Conservation (phyloP, 1,140 invertebrate genomes). For the Carcinoscorpius rotundicauda region DNA sequence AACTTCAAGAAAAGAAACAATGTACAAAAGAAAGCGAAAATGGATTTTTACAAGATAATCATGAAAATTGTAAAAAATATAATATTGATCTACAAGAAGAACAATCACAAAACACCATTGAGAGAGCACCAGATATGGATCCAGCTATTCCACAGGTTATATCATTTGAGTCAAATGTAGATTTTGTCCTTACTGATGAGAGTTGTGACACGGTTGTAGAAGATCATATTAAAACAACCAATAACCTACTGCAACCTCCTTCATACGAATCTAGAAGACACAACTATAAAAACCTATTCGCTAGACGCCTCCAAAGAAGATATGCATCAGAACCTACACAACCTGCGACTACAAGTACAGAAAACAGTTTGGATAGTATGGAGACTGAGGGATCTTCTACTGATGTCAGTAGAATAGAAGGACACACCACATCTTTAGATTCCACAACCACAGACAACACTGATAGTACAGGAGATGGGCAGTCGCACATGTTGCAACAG, state of each 20-base stretch:
- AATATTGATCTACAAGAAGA: too few relatives aligned
- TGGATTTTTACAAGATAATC: background rate
- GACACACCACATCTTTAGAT: constrained; percentile 36
- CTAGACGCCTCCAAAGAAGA: constrained; percentile 25
- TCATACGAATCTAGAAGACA: constrained; percentile 22
- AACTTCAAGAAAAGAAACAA: background rate
- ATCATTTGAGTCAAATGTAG: constrained; percentile 28
- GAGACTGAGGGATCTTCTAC: constrained; percentile 34
- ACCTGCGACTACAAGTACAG: constrained; percentile 21
- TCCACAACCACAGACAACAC: constrained; percentile 32
- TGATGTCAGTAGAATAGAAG: constrained; percentile 34
- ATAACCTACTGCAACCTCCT: constrained; percentile 18
- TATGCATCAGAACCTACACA: too few relatives aligned
- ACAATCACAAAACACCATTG: too few relatives aligned
- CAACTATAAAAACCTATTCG: constrained; percentile 31
- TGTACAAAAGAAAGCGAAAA: background rate
- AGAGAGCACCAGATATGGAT: too few relatives aligned
- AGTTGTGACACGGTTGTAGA: constrained; percentile 15
- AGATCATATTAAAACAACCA: constrained; percentile 14
- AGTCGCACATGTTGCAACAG: constrained; percentile 32
- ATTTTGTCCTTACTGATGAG: background rate
- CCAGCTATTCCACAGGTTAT: constrained; percentile 29
- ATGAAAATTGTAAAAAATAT: too few relatives aligned
- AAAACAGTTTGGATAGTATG: constrained; percentile 41
- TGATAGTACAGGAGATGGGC: constrained; percentile 34